These are phyloP conservation scores for Cyclina sinensis DNA, from an alignment of 1,140 invertebrate genomes.

Conservation along the genomic window DNA sequence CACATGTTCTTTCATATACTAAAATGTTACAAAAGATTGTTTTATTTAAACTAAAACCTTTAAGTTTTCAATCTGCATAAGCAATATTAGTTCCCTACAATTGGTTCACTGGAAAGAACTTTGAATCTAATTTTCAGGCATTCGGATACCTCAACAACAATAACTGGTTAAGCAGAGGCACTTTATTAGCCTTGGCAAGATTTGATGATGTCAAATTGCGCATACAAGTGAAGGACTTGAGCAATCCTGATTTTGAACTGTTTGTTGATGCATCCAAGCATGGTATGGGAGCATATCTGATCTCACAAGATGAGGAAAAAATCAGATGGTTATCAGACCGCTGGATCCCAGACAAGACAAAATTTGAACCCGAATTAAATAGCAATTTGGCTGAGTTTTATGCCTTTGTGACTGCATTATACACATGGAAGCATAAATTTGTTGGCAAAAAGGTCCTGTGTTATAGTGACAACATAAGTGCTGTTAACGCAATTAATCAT, in stretches of 20 bases:
- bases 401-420: constrained; percentile 71
- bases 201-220: background rate
- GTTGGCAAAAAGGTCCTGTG: constrained; percentile 69
- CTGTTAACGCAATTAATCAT: constrained; percentile 69
- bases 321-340: constrained; percentile 70
- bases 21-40: too few relatives aligned
- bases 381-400: constrained; percentile 72
- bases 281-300: constrained; percentile 77
- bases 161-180: constrained; percentile 38
- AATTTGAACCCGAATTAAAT: background rate
- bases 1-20: too few relatives aligned
- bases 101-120: too few relatives aligned
- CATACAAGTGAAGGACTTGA: constrained; percentile 21
- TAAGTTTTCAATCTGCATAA: too few relatives aligned
- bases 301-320: constrained; percentile 56
- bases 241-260: constrained; percentile 68
- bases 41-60: background rate
- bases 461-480: constrained; percentile 71
- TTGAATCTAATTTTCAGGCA: constrained; percentile 52
- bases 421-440: constrained; percentile 80
- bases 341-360: constrained; percentile 48
- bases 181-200: background rate
- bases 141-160: constrained; percentile 53
- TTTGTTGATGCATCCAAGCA: constrained; percentile 75
- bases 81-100: too few relatives aligned